These are phyloP conservation scores for Sinocyclocheilus anshuiensis DNA, from an alignment of 2,113 vertebrate genomes.

Conservation along the genomic window DNA sequence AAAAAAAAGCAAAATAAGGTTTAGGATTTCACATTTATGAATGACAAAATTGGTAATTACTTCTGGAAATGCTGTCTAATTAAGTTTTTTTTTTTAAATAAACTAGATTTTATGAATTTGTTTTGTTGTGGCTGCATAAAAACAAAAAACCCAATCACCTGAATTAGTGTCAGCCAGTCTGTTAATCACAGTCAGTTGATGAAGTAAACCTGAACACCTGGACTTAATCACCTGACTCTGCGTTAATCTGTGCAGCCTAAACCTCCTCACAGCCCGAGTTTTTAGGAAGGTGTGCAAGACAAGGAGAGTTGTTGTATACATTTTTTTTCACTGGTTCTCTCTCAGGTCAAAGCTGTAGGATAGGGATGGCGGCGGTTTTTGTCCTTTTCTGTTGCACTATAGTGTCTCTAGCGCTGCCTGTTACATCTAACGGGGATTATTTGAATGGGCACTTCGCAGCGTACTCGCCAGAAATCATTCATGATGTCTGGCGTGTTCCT, in stretches of 20 bases:
- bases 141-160: neutral
- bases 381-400: neutral
- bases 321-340: neutral
- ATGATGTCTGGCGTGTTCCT: slow-evolving; percentile 9
- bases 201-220: slow-evolving; percentile 10
- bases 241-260: neutral
- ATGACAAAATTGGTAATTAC: neutral
- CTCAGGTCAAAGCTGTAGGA: neutral
- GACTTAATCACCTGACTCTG: neutral
- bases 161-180: neutral
- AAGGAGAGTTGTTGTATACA: neutral
- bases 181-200: neutral
- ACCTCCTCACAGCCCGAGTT: neutral
- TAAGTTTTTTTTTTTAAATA: neutral
- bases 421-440: neutral
- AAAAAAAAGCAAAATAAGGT: neutral
- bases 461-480: neutral
- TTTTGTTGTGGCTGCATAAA: neutral
- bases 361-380: neutral
- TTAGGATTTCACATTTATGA: neutral
- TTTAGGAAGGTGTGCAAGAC: neutral
- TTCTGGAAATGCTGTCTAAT: neutral
- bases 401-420: neutral
- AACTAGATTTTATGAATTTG: neutral
- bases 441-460: neutral